Evolutionary conservation across 1,140 invertebrate genomes (phyloP), one percentile per base, ranked within the genome.

Genomic region (Papilio helenus): DNA sequence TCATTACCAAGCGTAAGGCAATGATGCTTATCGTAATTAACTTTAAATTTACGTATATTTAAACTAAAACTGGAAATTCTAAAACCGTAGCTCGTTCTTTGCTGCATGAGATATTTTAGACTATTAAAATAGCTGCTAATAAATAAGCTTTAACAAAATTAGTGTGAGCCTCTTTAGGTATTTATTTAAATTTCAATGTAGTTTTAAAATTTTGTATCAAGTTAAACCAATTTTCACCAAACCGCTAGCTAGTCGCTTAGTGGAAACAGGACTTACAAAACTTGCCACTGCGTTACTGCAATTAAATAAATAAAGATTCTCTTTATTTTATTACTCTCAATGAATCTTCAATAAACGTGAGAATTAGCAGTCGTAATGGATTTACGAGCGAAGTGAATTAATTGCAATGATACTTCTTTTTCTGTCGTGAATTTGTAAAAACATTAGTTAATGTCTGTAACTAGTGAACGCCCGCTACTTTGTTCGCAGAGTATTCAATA

Each of bases 341-440:
- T 61, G 55, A 23, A 20, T 23, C 20, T 61, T 23, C n/a, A 61
- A 23, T 26, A 23, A 23, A 61, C 55, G 55, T 61, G 55, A 23
- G 55, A 61, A 61, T 26, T 61, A 20, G 20, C 55, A 61, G 55
- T 26, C 55, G 55, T 20, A 61, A 23, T 61, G 26, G 55, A 61
- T 61, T 61, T 23, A 61, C 55, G 55, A 23, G 55, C n/a, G 55
- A 61, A 61, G 55, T 23, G 55, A 61, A 61, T 61, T 61, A 61
- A 20, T 61, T 61, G 20, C 55, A 61, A 2, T 9, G 26, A 23
- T 61, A 23, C 55, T 20, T 61, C 55, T 61, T 61, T 61, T 61
- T 61, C 20, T 20, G 2, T 0, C 9, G 55, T 61, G 55, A 61
- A 61, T 61, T 61, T 26, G 55, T 61, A 61, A 61, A 23, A 23